Percentiles rank a stretch among this genome's conserved stretches.
These are phyloP conservation scores for Pelodiscus sinensis DNA, from an alignment of 2,113 vertebrate species.

Conservation along the genomic window DNA sequence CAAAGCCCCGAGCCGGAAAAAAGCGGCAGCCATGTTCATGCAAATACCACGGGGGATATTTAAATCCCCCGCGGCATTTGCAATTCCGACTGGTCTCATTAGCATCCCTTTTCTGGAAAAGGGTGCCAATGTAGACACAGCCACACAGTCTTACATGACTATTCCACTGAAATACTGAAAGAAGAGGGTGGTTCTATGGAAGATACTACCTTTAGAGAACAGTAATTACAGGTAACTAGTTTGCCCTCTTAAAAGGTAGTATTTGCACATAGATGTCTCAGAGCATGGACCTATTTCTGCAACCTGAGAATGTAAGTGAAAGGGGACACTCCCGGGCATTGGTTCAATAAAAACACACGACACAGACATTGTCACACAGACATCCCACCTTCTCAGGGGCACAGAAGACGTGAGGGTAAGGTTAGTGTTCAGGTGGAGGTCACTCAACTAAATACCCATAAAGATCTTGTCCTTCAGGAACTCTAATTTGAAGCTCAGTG, in stretches of 20 bases:
- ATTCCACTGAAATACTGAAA: background rate
- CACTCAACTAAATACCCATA: background rate
- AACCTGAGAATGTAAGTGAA: background rate
- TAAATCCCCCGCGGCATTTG: no score
- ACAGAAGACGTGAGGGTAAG: conserved; percentile 5
- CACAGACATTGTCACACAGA: background rate
- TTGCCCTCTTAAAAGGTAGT: conserved; percentile 24
- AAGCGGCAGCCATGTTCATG: no score
- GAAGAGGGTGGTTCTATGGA: background rate
- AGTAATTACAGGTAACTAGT: background rate
- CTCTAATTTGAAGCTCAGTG: conserved; percentile 9
- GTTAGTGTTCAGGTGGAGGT: background rate
- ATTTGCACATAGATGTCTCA: conserved; percentile 21
- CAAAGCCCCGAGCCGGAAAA: no score
- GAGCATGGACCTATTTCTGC: no score
- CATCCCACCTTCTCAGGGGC: background rate
- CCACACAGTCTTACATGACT: background rate
- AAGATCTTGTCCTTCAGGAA: background rate
- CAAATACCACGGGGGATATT: no score
- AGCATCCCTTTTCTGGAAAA: no score
- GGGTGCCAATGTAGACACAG: no score
- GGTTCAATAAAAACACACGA: background rate
- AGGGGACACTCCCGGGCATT: background rate
- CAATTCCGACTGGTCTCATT: no score
- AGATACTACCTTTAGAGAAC: background rate